phyloP scores from a whole-genome alignment of 2,888 invertebrate genomes.

The Polydrusus cervinus region DNA sequence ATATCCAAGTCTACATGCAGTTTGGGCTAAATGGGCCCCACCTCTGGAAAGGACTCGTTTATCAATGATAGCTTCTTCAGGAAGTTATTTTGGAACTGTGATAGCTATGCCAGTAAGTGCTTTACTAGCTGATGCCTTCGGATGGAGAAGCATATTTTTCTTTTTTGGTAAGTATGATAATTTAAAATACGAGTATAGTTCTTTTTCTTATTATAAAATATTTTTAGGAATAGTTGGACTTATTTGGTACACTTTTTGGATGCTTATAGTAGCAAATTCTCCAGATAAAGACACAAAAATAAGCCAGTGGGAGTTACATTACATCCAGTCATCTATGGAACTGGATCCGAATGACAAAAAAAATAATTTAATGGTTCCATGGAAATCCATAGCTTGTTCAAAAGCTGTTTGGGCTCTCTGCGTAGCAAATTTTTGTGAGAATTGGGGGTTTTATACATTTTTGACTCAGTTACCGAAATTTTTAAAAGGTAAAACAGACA shows the following conservation, averaged over 20 bases:
- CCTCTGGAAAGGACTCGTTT: slow-evolving; percentile 84
- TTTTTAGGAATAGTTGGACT: slow-evolving; percentile 77
- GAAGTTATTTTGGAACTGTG: slow-evolving; percentile 89
- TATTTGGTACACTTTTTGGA: slow-evolving; percentile 83
- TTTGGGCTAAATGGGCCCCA: slow-evolving; percentile 90
- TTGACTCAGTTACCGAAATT: slow-evolving; percentile 89
- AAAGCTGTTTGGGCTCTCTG: slow-evolving; percentile 89
- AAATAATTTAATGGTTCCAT: slow-evolving; percentile 79
- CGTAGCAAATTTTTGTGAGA: slow-evolving; percentile 89
- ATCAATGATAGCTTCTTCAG: slow-evolving; percentile 89
- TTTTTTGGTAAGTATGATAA: slow-evolving; percentile 72
- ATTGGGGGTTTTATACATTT: slow-evolving; percentile 92
- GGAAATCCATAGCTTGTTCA: slow-evolving; percentile 84
- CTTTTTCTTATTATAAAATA: neutral
- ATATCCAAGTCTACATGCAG: slow-evolving; percentile 86
- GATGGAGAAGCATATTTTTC: slow-evolving; percentile 90
- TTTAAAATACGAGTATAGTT: neutral
- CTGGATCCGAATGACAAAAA: slow-evolving; percentile 70
- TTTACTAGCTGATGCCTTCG: slow-evolving; percentile 80
- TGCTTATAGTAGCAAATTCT: slow-evolving; percentile 80
- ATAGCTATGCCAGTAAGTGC: slow-evolving; percentile 88
- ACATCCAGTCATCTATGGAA: slow-evolving; percentile 79
- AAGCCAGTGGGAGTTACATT: slow-evolving; percentile 81
- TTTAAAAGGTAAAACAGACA: slow-evolving; percentile 78
- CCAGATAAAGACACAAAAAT: slow-evolving; percentile 85